Evolutionary conservation across 2,888 invertebrate species (phyloP), one percentile per base, ranked within the genome.

Genomic region (Capitulum mitella): DNA sequence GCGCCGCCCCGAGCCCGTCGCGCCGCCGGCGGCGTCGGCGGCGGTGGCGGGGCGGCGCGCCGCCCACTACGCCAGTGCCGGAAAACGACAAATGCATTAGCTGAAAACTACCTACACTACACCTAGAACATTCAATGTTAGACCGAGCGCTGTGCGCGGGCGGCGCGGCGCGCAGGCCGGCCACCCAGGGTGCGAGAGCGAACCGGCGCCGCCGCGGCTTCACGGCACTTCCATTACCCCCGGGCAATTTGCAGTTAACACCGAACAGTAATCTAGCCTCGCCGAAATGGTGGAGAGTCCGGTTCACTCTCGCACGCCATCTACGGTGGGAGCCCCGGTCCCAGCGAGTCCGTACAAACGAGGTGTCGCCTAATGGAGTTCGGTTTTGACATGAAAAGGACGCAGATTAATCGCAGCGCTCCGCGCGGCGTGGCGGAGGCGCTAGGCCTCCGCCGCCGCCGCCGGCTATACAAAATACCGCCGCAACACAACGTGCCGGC

Each of bases 41-140:
- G 43, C 43, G 43, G 6, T 43, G 43, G 43, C 6, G 43, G 43
- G 22, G 43, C 43, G 19, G 22, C 51, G 51, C 51, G 51, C 22
- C 51, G 22, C 22, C 22, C 22, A 22, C 22, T 22, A 51, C 51
- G 22, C 22, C 8, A 22, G 22, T 22, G 22, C 51, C 51, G 14
- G 22, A 51, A 51, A 16, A 51, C 61, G 61, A 32, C 61, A 12
- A 51, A 58, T 6, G n/a, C 61, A 32, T 32, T 61, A 61, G 61
- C 61, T n/a, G 61, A 61, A 61, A 70, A 34, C 70, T 70, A 70
- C 6, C 70, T 70, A 70, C 19, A 5, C 37, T 70, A 70, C 70
- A 70, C 16, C 37, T 37, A 70, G 5, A 5, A 70, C 70, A 70
- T 70, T 22, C 70, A 70, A 19, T 70, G 34, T 34, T 70, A 37